Percentiles rank a stretch among this genome's conserved stretches.
Evolutionary conservation across 2,888 invertebrate species (phyloP).

Genomic region (Drosophila lutescens): DNA sequence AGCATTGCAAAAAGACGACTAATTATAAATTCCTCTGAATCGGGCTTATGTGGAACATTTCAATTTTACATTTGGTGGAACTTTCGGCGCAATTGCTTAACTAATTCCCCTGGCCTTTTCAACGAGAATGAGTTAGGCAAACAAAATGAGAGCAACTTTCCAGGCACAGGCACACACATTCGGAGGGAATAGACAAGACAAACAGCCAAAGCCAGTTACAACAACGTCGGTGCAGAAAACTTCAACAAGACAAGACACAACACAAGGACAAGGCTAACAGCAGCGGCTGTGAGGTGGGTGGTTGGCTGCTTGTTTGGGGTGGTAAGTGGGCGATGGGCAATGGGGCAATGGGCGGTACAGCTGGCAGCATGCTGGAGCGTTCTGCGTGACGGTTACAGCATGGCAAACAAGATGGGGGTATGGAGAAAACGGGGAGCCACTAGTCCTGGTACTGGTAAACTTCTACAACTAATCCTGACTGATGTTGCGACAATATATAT

Average conservation of each 20-base stretch:
- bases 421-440: slow-evolving; percentile 5
- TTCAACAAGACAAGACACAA: slow-evolving; percentile 70
- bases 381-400: slow-evolving; percentile 74
- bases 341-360: slow-evolving; percentile 25
- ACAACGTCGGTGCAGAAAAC: slow-evolving; percentile 41
- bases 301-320: neutral
- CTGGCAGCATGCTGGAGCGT: slow-evolving; percentile 66
- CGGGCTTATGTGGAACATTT: slow-evolving; percentile 17
- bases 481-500: slow-evolving; percentile 76
- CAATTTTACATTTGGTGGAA: slow-evolving; percentile 44
- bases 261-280: slow-evolving; percentile 69
- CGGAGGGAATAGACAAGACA: slow-evolving; percentile 48
- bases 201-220: slow-evolving; percentile 52
- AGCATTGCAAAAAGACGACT: neutral
- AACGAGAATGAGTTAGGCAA: slow-evolving; percentile 41
- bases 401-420: slow-evolving; percentile 67
- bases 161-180: slow-evolving; percentile 41
- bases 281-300: slow-evolving; percentile 24
- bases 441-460: slow-evolving; percentile 61
- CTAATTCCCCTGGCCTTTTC: slow-evolving; percentile 58
- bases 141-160: slow-evolving; percentile 61
- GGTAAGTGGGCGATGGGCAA: neutral
- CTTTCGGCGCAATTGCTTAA: slow-evolving; percentile 54
- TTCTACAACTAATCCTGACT: slow-evolving; percentile 76
- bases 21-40: slow-evolving; percentile 5